Percentiles rank a stretch among this genome's conserved stretches.
Evolutionary conservation across 1,140 invertebrate species (phyloP).

Genomic region (Gonatopus flavifemur): DNA sequence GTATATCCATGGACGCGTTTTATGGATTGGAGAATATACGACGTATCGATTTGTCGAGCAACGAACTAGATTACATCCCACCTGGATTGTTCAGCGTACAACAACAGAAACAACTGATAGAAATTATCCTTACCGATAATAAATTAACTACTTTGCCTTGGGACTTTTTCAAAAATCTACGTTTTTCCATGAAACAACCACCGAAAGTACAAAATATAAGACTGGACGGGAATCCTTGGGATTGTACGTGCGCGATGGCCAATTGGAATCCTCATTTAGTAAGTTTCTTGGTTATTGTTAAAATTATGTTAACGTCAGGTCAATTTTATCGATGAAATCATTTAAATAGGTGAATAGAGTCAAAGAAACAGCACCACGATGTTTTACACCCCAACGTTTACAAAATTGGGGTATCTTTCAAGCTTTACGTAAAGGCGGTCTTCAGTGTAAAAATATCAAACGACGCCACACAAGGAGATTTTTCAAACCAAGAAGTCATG

Average conservation of each 20-base stretch:
- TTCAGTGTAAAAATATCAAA: constrained; percentile 42
- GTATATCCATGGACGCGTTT: constrained; percentile 71
- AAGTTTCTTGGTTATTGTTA: constrained; percentile 10
- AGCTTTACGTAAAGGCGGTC: constrained; percentile 57
- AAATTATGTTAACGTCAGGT: neutral
- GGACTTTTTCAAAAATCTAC: constrained; percentile 61
- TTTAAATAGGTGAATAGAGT: constrained; percentile 54
- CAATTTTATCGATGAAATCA: neutral
- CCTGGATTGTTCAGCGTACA: constrained; percentile 62
- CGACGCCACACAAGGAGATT: constrained; percentile 26
- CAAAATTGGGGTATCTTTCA: constrained; percentile 66
- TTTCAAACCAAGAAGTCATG: constrained; percentile 20
- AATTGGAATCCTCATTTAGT: constrained; percentile 62
- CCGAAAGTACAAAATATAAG: constrained; percentile 54
- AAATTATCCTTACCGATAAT: constrained; percentile 67
- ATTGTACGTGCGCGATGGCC: constrained; percentile 68
- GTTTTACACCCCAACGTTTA: constrained; percentile 61
- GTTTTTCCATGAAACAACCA: constrained; percentile 37
- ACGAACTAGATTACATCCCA: constrained; percentile 63
- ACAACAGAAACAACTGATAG: constrained; percentile 62
- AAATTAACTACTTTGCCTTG: constrained; percentile 60
- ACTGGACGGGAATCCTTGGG: constrained; percentile 69
- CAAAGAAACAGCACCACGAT: constrained; percentile 61
- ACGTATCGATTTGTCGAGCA: constrained; percentile 66
- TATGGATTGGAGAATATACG: constrained; percentile 63